Base-by-base conservation (phyloP, 2,888 invertebrate species). In the Thera obeliscata region DNA sequence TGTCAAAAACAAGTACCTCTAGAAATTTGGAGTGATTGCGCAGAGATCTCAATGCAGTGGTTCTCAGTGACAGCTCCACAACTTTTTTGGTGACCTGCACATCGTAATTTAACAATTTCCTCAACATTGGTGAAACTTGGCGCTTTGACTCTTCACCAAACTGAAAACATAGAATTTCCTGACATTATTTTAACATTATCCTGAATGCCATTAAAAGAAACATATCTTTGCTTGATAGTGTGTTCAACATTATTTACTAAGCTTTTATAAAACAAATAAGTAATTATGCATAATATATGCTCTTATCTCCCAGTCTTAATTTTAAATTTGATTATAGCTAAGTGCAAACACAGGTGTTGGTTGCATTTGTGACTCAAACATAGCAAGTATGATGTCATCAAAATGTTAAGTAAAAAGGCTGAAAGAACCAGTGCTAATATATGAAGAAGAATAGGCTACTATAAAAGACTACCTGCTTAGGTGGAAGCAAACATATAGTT, bases 1-100 rank as follows among this genome's bases (percentile, higher is more conserved):
- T 22, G 22, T 22, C 22, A 22, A 22, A 22, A 22, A 22, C 22
- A 22, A 0, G 73, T 87, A 95, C 95, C 92, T 95, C 95, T 72
- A 95, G 86, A 62, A 94, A 87, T 82, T 93, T 94, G 11, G 94
- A 93, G 87, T 95, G 94, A 66, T 91, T 91, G n/a, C 93, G 88
- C 57, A 94, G 82, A 7, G 94, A 93, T 69, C 93, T 88, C 56
- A 95, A 76, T 3, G 94, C 90, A 38, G 94, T 87, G 61, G 87
- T 86, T 76, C 86, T 90, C 56, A 94, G 83, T 7, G 93, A 90
- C 74, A 84, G 81, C 64, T 92, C 88, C 55, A 95, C 91, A 86
- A 95, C 91, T 69, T 85, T 89, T 70, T 94, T 94, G 0, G 95
- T 95, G 57, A 94, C 75, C 75, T 92, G 87, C 22, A 90, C 87